Evolutionary conservation across 35 echinoderm and acorn worm genomes (phyloP).

Genomic region (Apostichopus californicus): DNA sequence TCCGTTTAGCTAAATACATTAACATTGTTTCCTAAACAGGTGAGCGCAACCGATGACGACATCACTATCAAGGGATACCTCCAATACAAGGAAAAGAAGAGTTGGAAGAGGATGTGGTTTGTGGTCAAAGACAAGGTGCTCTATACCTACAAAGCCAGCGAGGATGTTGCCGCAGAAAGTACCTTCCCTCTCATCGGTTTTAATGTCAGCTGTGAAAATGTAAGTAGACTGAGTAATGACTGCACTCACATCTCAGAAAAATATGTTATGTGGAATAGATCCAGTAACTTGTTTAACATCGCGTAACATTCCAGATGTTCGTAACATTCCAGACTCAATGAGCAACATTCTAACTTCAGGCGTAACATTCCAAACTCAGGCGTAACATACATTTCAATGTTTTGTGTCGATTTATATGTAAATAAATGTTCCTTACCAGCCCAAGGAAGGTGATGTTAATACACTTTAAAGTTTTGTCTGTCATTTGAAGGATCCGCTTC

Average conservation of each 20-base stretch:
- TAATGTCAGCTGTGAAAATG: slow-evolving; percentile 59
- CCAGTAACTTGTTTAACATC: too few relatives aligned
- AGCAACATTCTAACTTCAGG: too few relatives aligned
- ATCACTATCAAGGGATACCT: slow-evolving; percentile 90
- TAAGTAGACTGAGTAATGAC: slow-evolving; percentile 4
- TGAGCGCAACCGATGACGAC: slow-evolving; percentile 68
- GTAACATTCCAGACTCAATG: too few relatives aligned
- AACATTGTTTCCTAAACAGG: slow-evolving; percentile 41
- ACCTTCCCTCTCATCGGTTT: slow-evolving; percentile 88
- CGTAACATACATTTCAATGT: too few relatives aligned
- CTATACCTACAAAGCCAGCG: slow-evolving; percentile 93
- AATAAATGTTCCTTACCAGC: too few relatives aligned
- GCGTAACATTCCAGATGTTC: too few relatives aligned
- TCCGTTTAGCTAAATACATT: neutral
- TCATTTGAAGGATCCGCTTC: neutral
- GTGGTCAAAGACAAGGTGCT: slow-evolving; percentile 92
- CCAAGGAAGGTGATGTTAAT: too few relatives aligned
- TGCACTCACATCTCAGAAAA: too few relatives aligned
- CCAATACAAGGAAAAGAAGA: slow-evolving; percentile 59
- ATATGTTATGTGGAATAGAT: too few relatives aligned
- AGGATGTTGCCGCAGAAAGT: slow-evolving; percentile 81
- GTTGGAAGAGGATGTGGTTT: slow-evolving; percentile 89
- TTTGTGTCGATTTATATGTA: too few relatives aligned
- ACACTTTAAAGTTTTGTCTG: too few relatives aligned
- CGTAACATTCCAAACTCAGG: too few relatives aligned